A percentile compares a stretch with the other conserved stretches of the same genome.
Evolutionary conservation across 2,797 vertebrate genomes (phyloP).

Genomic region (Fringilla coelebs): DNA sequence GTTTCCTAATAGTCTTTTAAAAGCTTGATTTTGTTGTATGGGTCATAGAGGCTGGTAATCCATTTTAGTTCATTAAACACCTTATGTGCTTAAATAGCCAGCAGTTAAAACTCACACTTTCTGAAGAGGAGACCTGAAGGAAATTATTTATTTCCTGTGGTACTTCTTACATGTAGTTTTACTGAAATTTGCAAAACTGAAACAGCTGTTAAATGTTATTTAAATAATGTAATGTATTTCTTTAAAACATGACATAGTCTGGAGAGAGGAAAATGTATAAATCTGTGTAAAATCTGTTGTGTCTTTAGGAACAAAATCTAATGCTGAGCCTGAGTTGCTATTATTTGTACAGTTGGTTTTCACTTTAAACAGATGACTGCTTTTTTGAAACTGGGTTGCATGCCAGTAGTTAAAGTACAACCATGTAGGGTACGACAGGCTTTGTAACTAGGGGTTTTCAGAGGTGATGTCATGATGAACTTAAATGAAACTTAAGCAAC

Average conservation of each 20-base stretch:
- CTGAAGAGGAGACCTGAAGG: neutral
- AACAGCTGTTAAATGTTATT: conserved; percentile 12
- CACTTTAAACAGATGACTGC: conserved; percentile 66
- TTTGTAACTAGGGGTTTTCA: conserved; percentile 56
- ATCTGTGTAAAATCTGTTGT: neutral
- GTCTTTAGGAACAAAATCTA: neutral
- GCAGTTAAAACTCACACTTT: neutral
- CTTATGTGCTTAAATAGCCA: neutral
- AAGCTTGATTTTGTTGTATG: neutral
- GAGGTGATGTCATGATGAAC: conserved; percentile 71
- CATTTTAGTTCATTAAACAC: conserved; percentile 11
- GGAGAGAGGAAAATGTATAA: neutral
- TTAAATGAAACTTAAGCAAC: conserved; percentile 7
- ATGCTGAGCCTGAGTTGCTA: neutral
- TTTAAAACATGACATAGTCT: neutral
- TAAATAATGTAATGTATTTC: neutral
- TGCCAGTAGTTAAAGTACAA: conserved; percentile 66
- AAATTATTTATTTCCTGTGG: neutral
- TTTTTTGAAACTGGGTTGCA: conserved; percentile 69
- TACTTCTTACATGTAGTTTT: neutral
- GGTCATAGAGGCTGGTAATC: neutral
- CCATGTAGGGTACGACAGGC: conserved; percentile 75
- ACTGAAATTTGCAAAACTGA: neutral
- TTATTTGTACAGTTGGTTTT: conserved; percentile 65
- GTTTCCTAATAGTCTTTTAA: neutral